Conservation (phyloP, 2,888 invertebrate genomes). For the Trachelus troglodyta region DNA sequence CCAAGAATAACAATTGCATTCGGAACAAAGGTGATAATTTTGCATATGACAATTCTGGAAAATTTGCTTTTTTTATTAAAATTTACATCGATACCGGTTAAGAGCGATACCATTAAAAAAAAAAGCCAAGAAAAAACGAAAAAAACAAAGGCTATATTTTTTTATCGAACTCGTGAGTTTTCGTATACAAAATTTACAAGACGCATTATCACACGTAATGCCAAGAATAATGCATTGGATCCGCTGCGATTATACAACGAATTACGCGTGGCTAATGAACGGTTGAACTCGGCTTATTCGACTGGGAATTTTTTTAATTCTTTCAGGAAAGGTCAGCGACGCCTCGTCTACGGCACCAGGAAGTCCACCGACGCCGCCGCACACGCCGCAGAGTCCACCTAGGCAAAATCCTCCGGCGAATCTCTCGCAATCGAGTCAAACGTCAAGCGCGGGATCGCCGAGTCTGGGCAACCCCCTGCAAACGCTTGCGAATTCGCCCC, state of each 20-base stretch:
- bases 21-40: background rate
- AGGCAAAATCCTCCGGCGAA: slow-evolving; percentile 51
- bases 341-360: slow-evolving; percentile 63
- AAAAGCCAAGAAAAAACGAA: too few relatives aligned
- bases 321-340: slow-evolving; percentile 59
- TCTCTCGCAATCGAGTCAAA: slow-evolving; percentile 53
- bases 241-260: background rate
- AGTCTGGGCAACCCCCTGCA: slow-evolving; percentile 42
- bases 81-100: too few relatives aligned
- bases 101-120: too few relatives aligned
- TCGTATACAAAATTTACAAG: background rate
- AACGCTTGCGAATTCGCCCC: slow-evolving; percentile 48
- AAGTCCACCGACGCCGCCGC: slow-evolving; percentile 64
- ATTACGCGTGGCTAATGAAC: background rate
- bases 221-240: background rate
- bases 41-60: background rate
- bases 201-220: background rate
- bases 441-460: slow-evolving; percentile 46
- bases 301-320: background rate
- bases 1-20: background rate
- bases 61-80: background rate
- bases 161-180: background rate
- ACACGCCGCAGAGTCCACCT: slow-evolving; percentile 63
- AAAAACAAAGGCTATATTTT: too few relatives aligned
- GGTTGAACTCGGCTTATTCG: background rate